These are phyloP conservation scores for Brevimyrus niger DNA, from an alignment of 2,113 vertebrate species.

Conservation along the genomic window DNA sequence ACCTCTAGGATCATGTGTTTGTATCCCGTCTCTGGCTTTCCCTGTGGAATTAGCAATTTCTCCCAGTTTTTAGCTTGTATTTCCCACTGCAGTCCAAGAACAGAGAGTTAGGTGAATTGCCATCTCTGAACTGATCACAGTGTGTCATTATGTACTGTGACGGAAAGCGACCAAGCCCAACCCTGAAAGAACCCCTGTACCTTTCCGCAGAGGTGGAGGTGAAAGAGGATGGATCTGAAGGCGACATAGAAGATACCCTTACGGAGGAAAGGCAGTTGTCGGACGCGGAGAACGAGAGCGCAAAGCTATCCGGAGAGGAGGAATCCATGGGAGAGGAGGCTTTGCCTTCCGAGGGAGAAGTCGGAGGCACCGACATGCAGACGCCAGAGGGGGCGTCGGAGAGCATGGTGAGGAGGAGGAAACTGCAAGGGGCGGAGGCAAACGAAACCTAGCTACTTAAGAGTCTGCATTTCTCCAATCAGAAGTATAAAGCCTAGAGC, in stretches of 20 bases:
- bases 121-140: neutral
- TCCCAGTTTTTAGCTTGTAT: neutral
- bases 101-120: neutral
- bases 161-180: neutral
- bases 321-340: constrained; percentile 50
- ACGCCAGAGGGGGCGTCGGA: constrained; percentile 38
- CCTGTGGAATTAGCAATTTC: neutral
- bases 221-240: constrained; percentile 41
- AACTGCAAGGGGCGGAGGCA: constrained; percentile 39
- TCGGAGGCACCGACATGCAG: constrained; percentile 26
- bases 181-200: neutral
- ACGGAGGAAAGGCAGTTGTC: constrained; percentile 39
- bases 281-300: constrained; percentile 45
- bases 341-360: constrained; percentile 34
- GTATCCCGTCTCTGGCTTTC: neutral
- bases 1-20: neutral
- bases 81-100: neutral
- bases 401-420: constrained; percentile 63
- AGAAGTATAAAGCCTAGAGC: no score
- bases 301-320: constrained; percentile 49
- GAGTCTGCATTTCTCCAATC: neutral
- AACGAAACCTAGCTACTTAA: constrained; percentile 20
- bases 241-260: constrained; percentile 41
- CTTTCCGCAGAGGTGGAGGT: constrained; percentile 44
- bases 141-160: neutral